phyloP scores from a whole-genome alignment of 2,113 vertebrate species.

The Psilopsiagon aurifrons region DNA sequence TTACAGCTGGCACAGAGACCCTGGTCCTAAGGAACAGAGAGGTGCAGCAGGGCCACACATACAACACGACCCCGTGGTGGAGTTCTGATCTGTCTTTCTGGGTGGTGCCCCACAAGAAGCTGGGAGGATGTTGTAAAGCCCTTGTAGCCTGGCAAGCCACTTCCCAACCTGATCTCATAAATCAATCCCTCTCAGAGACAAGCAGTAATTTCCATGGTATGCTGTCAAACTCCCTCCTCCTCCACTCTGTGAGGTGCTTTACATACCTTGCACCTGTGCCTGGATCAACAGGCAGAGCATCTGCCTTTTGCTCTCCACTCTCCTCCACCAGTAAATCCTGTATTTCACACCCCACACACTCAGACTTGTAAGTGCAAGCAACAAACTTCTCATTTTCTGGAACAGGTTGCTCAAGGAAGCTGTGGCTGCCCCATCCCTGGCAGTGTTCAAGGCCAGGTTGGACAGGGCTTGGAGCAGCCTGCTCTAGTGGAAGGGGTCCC shows the following conservation, averaged over 20 bases:
- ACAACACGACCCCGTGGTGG: rapidly evolving
- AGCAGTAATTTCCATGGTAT: slow-evolving; percentile 7
- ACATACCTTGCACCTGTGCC: neutral
- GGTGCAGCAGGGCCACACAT: neutral
- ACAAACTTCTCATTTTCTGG: neutral
- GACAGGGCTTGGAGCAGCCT: neutral
- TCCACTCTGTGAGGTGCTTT: neutral
- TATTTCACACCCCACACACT: neutral
- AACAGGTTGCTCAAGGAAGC: neutral
- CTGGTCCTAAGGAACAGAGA: neutral
- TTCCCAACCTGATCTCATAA: neutral
- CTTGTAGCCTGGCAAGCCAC: neutral
- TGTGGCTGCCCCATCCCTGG: neutral
- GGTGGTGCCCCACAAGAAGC: neutral
- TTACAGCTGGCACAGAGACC: neutral
- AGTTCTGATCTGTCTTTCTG: neutral
- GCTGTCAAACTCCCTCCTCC: neutral
- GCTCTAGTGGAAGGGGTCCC: neutral
- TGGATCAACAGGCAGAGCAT: neutral
- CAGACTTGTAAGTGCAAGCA: neutral
- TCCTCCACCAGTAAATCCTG: neutral
- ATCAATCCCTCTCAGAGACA: neutral
- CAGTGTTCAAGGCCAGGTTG: neutral
- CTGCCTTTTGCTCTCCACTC: neutral
- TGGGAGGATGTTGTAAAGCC: neutral